Base-by-base conservation (phyloP, 2,113 vertebrate genomes). In the Camelus bactrianus region DNA sequence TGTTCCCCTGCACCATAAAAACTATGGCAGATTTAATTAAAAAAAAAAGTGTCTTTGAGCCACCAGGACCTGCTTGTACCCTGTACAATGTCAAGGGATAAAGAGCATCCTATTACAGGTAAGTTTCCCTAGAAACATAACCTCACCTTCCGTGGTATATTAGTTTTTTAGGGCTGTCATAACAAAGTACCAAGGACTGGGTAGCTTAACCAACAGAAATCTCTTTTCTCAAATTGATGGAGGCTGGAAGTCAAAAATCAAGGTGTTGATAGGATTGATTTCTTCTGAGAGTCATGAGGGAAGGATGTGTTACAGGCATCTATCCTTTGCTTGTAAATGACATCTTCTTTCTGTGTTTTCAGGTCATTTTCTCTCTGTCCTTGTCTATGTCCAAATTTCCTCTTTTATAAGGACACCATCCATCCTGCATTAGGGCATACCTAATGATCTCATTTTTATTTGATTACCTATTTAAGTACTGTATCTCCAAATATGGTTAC, bases 161-260 rank as follows among this genome's bases (percentile, higher is more conserved):
- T 89, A 35, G 3, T 89, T 84, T 82, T 14, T 38, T 58, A 80
- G 38, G 7, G 19, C 24, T 89, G 9, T 86, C 38, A 81, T 81
- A 85, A 72, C 46, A 73, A 85, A 64, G 13, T 82, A 3, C 14
- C 58, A 76, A 56, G 89, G 28, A 54, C 16, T 76, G 15, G 9
- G 64, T 94, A 26, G 42, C 14, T 91, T 77, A 60, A 77, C 13
- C 79, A 72, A 12, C 52, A 65, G 11, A 54, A 87, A 73, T 73
- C 52, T 48, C 19, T 82, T 82, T 97, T 89, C 24, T 96, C 52
- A 87, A 8, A 75, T 28, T 87, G 77, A 35, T 64, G 30, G 79
- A 89, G 35, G n/a, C 32, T 72, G 82, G 46, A 89, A 62, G 32
- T 94, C 50, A n/a, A 89, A 96, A 56, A 60, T 72, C 19, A 95